A percentile compares a stretch with the other conserved stretches of the same genome.
Conservation (phyloP, 2,888 invertebrate genomes). For the Orchesella flavescens region DNA sequence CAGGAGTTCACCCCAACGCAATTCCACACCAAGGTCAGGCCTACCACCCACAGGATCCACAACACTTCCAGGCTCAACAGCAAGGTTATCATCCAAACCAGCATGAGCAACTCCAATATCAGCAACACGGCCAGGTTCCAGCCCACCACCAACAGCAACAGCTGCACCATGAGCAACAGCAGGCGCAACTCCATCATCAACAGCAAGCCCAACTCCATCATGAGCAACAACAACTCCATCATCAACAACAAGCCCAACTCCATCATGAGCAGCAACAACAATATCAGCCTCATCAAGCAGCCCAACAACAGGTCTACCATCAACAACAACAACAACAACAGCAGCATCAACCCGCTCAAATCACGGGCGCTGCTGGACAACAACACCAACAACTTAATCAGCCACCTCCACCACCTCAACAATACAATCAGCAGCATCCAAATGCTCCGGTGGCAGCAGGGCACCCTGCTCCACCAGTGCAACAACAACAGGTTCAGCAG, state of each 20-base stretch:
- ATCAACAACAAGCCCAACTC: conserved; percentile 59
- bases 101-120: conserved; percentile 15
- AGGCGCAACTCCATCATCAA: conserved; percentile 70
- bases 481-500: no score
- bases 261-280: conserved; percentile 34
- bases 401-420: no score
- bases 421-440: no score
- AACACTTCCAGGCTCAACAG: conserved; percentile 70
- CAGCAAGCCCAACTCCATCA: conserved; percentile 19
- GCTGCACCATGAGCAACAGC: conserved; percentile 72
- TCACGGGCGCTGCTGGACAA: no score
- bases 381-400: no score
- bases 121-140: conserved; percentile 17
- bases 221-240: conserved; percentile 68
- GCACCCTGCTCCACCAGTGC: no score
- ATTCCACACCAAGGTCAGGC: conserved; percentile 46
- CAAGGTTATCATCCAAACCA: conserved; percentile 68
- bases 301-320: background rate
- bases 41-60: conserved; percentile 66
- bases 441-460: no score
- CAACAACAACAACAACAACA: no score
- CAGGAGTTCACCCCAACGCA: conserved; percentile 60
- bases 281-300: conserved; percentile 60
- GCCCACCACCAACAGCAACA: conserved; percentile 62
- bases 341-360: no score